phyloP scores from a whole-genome alignment of 1,140 invertebrate genomes.

The Parasteatoda tepidariorum region DNA sequence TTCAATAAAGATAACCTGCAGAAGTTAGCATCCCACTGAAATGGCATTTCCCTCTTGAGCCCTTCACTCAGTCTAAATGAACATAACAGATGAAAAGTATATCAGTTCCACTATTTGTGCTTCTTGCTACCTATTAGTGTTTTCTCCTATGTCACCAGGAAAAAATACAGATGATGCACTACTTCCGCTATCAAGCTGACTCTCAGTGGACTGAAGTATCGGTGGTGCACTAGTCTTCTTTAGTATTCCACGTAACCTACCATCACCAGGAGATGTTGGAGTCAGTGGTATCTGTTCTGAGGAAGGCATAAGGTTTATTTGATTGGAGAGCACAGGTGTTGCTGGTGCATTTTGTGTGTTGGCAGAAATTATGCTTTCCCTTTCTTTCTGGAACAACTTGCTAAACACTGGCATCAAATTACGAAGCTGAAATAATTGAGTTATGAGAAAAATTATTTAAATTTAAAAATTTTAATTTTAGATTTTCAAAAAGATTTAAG shows the following conservation, averaged over 20 bases:
- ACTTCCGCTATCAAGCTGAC: not conserved
- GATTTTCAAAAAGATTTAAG: no score
- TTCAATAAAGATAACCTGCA: no score
- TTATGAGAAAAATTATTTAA: not conserved
- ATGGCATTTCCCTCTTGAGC: not conserved
- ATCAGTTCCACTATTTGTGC: not conserved
- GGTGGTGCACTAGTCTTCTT: constrained; percentile 45
- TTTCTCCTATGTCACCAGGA: constrained; percentile 25
- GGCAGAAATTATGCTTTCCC: constrained; percentile 9
- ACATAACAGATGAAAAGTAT: not conserved
- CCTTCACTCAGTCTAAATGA: not conserved
- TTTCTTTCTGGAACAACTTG: constrained; percentile 42
- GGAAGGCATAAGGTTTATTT: constrained; percentile 64
- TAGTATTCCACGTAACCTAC: constrained; percentile 53
- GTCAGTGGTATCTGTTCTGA: constrained; percentile 46
- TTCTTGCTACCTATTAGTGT: constrained; percentile 46
- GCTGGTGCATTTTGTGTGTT: constrained; percentile 14
- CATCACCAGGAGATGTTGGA: constrained; percentile 60
- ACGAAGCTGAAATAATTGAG: constrained; percentile 9
- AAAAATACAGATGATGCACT: constrained; percentile 50
- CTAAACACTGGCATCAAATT: constrained; percentile 35
- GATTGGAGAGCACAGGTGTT: constrained; percentile 57
- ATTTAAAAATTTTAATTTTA: no score
- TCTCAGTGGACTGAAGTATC: not conserved
- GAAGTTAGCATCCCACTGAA: no score